Evolutionary conservation across 2,797 vertebrate genomes (phyloP).

Genomic region (Staurois parvus): DNA sequence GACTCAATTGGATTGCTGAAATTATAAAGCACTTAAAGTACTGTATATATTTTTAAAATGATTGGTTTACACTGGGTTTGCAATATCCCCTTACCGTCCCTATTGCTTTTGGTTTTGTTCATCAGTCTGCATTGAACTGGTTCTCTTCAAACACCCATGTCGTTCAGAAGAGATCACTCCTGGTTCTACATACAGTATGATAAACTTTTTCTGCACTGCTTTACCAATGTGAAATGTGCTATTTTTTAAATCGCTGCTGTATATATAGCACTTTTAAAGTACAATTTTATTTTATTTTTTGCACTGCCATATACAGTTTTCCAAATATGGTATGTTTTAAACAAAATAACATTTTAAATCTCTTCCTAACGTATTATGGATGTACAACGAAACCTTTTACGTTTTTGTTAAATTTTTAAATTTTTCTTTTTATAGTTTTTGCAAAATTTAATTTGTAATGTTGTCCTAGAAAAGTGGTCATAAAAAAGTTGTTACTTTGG

Average conservation of each 20-base stretch:
- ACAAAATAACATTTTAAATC: slow-evolving; percentile 63
- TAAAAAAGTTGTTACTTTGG: slow-evolving; percentile 7
- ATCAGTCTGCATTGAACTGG: not conserved
- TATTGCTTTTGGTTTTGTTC: slow-evolving; percentile 14
- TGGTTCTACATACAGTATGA: slow-evolving; percentile 28
- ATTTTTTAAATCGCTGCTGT: slow-evolving; percentile 72
- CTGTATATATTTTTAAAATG: slow-evolving; percentile 57
- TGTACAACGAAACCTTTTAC: slow-evolving; percentile 58
- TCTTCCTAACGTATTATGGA: slow-evolving; percentile 67
- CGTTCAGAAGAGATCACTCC: slow-evolving; percentile 6
- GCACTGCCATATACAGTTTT: slow-evolving; percentile 80
- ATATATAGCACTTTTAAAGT: slow-evolving; percentile 77
- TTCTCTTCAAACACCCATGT: not conserved
- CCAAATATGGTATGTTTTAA: slow-evolving; percentile 73
- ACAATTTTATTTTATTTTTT: slow-evolving; percentile 77
- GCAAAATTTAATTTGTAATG: slow-evolving; percentile 61
- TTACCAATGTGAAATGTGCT: slow-evolving; percentile 59
- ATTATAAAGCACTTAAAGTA: slow-evolving; percentile 61
- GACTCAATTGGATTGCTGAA: slow-evolving; percentile 27
- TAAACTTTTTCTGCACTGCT: slow-evolving; percentile 33
- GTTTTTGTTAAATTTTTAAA: slow-evolving; percentile 54
- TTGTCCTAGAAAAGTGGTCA: slow-evolving; percentile 60
- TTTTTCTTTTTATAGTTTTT: not conserved
- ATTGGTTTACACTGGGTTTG: slow-evolving; percentile 58
- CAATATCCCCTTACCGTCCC: slow-evolving; percentile 19